Conservation (phyloP, 2,888 invertebrate genomes). For the Oligia strigilis region DNA sequence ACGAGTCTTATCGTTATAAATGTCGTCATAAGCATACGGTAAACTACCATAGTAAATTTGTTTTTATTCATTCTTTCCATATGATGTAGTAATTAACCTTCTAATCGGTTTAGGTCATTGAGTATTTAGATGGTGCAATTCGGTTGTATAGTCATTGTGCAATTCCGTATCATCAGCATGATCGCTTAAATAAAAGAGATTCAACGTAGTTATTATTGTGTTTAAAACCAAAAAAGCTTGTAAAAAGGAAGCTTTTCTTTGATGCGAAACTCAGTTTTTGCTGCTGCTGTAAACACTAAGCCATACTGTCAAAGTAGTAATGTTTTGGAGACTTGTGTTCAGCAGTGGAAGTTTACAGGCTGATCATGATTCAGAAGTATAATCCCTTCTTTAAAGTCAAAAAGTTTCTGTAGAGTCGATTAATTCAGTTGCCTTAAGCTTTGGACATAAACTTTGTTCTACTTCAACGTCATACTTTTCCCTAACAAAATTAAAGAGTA, state of each 20-base stretch:
- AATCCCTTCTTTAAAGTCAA: constrained; percentile 15
- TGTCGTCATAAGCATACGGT: constrained; percentile 28
- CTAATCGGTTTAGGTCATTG: constrained; percentile 12
- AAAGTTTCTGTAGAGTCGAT: constrained; percentile 31
- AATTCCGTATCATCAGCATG: not conserved
- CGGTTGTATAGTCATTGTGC: too few species aligned
- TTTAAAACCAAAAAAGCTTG: not conserved
- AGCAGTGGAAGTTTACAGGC: not conserved
- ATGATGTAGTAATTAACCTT: not conserved
- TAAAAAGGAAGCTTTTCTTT: not conserved
- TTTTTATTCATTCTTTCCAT: constrained; percentile 17
- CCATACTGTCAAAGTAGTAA: too few species aligned
- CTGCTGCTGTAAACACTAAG: not conserved
- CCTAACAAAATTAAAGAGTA: constrained; percentile 10
- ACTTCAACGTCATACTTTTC: constrained; percentile 13
- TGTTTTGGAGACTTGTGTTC: not conserved
- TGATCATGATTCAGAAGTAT: not conserved
- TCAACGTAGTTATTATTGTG: not conserved
- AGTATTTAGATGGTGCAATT: not conserved
- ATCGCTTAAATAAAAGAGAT: not conserved
- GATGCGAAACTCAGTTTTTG: not conserved
- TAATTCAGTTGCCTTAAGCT: constrained; percentile 31
- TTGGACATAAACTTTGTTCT: constrained; percentile 25
- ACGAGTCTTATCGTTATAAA: constrained; percentile 22
- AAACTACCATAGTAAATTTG: not conserved